A percentile compares a stretch with the other conserved stretches of the same genome.
Evolutionary conservation across 2,888 invertebrate genomes (phyloP).

Genomic region (Euzophera pinguis): DNA sequence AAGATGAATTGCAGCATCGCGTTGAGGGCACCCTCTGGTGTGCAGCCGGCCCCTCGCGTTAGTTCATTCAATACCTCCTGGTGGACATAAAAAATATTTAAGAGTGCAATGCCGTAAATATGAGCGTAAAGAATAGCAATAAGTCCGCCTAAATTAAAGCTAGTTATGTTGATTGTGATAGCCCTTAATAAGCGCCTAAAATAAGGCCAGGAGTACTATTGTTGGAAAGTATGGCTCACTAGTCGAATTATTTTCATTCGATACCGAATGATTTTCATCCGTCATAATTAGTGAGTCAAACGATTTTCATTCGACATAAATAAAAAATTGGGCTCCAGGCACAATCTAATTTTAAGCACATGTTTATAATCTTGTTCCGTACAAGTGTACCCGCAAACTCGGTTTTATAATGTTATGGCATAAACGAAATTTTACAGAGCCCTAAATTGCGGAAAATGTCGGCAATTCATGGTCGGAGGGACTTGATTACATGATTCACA

Average conservation of each 20-base stretch:
- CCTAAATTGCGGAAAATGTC: slow-evolving; percentile 1
- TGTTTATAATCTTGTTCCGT: not conserved
- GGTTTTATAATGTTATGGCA: not conserved
- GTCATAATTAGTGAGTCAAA: too few species aligned
- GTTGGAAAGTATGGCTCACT: too few species aligned
- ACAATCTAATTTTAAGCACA: not conserved
- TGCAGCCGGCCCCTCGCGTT: slow-evolving; percentile 61
- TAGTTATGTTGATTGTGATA: too few species aligned
- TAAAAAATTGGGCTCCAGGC: too few species aligned
- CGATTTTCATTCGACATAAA: too few species aligned
- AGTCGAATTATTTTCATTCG: too few species aligned
- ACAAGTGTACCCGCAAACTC: not conserved
- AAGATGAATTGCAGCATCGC: slow-evolving; percentile 94
- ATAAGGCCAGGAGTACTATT: too few species aligned
- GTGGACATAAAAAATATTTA: not conserved
- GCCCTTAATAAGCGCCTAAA: too few species aligned
- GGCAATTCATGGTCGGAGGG: slow-evolving; percentile 26
- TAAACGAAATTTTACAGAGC: not conserved
- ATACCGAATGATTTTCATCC: too few species aligned
- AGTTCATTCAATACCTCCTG: slow-evolving; percentile 68
- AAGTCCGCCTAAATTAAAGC: too few species aligned
- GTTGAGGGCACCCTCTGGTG: slow-evolving; percentile 86
- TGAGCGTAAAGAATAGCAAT: too few species aligned
- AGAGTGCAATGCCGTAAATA: not conserved
- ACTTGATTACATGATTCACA: too few species aligned